Percentiles rank a stretch among this genome's conserved stretches.
phyloP scores from a whole-genome alignment of 2,888 invertebrate species.

The Pachymerium ferrugineum region DNA sequence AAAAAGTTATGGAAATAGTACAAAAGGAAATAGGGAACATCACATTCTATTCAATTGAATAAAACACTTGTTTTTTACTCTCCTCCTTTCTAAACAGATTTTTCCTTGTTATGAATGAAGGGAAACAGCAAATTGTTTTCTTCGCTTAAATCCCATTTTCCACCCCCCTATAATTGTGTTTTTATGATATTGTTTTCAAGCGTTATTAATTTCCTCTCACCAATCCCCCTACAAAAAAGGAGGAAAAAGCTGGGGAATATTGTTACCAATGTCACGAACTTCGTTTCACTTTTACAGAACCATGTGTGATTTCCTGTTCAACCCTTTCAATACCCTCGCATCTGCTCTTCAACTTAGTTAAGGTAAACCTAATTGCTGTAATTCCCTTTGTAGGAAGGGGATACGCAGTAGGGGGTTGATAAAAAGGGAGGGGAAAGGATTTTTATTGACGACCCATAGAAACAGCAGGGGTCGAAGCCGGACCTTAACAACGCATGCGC shows the following conservation, averaged over 20 bases:
- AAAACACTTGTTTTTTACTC: background rate
- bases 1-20: no score
- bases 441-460: slow-evolving; percentile 6
- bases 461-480: background rate
- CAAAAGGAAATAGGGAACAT: no score
- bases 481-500: background rate
- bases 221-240: background rate
- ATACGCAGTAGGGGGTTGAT: background rate
- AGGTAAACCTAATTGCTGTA: slow-evolving; percentile 1
- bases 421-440: background rate
- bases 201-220: background rate
- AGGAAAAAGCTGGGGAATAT: background rate
- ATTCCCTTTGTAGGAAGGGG: background rate
- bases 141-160: no score
- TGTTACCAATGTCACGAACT: background rate
- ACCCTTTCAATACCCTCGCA: background rate
- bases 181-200: background rate
- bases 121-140: background rate
- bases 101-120: background rate
- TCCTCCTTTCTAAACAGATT: background rate
- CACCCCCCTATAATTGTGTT: no score
- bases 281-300: background rate
- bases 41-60: slow-evolving; percentile 1
- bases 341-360: slow-evolving; percentile 15
- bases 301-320: background rate